Evolutionary conservation across 2,797 vertebrate species (phyloP), one percentile per base, ranked within the genome.

Genomic region (Nannoperca obscura): DNA sequence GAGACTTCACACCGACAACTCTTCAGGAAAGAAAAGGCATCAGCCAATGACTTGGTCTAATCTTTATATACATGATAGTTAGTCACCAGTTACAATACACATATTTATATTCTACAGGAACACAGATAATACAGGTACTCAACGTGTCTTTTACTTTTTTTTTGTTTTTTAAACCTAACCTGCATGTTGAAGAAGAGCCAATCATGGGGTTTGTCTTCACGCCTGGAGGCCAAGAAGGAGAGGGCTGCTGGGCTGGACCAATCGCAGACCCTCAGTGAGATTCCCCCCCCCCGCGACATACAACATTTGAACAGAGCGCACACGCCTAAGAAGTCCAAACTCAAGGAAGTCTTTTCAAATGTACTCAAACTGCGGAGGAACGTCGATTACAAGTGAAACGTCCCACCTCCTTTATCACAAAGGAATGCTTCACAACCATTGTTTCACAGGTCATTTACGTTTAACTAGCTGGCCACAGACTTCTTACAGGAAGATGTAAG

Each of bases 71-170:
- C 95, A 95, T 93, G 90, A 93, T 94, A 87, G 83, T 93, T 93
- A 91, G 88, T 97, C 93, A 95, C 94, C 94, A 92, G 91, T 94
- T 95, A 95, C 93, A 94, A 73, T 92, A 95, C 94, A 94, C 86
- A 91, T 87, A 87, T 89, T 90, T 89, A 92, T 94, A 93, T 95
- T 95, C 94, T 95, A 95, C 92, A 93, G 89, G 76, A 95, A 96
- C 96, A 95, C 96, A 96, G 94, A 93, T 95, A 94, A 95, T 96
- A 97, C 96, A 95, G 91, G 81, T 93, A 95, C 91, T 92, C 91
- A 86, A 87, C 49, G 20, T 85, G 85, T 86, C 75, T 87, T 88
- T 88, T 86, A 81, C 80, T 44, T 78, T 38, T 73, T 82, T 67
- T 49, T 76, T 55, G 74, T 76, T 70, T 78, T 82, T 77, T 75